Conservation (phyloP, 2,113 vertebrate species). For the Okapia johnstoni region DNA sequence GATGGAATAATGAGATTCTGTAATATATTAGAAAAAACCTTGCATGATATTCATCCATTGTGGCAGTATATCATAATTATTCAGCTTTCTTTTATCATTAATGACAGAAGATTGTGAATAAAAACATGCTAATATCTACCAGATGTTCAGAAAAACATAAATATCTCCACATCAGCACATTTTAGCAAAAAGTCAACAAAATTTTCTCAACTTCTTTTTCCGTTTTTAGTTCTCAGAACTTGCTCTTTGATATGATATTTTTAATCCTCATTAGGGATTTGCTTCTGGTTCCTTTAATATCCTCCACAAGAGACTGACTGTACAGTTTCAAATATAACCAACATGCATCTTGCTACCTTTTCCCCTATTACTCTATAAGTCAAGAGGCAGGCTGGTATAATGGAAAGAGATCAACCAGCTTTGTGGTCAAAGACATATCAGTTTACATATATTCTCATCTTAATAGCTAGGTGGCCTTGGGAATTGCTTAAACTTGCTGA, state of each 20-base stretch:
- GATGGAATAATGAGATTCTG: constrained; percentile 73
- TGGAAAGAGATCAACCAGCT: not conserved
- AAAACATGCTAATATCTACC: constrained; percentile 78
- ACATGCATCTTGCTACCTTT: not conserved
- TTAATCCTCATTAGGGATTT: constrained; percentile 67
- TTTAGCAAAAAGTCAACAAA: constrained; percentile 69
- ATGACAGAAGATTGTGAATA: constrained; percentile 79
- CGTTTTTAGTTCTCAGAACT: constrained; percentile 52
- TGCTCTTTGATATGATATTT: constrained; percentile 68
- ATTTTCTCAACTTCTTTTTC: constrained; percentile 56
- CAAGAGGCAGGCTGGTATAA: not conserved
- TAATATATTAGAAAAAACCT: constrained; percentile 50
- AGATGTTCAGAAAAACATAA: constrained; percentile 80
- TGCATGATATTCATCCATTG: constrained; percentile 56
- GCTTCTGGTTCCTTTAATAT: constrained; percentile 56
- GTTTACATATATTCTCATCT: not conserved
- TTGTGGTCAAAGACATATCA: not conserved
- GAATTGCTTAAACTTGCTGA: constrained; percentile 1
- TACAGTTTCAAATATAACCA: not conserved
- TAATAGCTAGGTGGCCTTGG: not conserved
- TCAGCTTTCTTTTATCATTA: constrained; percentile 77
- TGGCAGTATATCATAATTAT: constrained; percentile 73
- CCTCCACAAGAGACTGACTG: not conserved
- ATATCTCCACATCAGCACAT: constrained; percentile 78
- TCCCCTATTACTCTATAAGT: not conserved